These are phyloP conservation scores for Lissonota sp. DNA, from an alignment of 2,888 invertebrate species.

Conservation along the genomic window DNA sequence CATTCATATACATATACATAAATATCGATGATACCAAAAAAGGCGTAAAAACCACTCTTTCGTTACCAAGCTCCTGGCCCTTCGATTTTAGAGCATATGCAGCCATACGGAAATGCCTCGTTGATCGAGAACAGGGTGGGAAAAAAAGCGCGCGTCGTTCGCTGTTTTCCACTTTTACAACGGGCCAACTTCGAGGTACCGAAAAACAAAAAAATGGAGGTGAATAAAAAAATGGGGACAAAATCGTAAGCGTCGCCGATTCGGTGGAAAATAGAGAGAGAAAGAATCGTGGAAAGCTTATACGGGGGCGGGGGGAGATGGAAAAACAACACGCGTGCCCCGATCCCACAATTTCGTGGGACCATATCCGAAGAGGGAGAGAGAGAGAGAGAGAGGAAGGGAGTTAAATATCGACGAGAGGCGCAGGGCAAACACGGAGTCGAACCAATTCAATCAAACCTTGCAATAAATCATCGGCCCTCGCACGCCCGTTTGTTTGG, in stretches of 20 bases:
- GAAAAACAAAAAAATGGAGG: slow-evolving; percentile 43
- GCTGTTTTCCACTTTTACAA: slow-evolving; percentile 75
- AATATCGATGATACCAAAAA: slow-evolving; percentile 1
- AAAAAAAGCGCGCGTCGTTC: slow-evolving; percentile 69
- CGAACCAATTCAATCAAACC: slow-evolving; percentile 83
- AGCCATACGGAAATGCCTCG: no score
- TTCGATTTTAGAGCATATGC: no score
- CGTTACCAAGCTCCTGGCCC: no score
- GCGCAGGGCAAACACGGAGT: slow-evolving; percentile 76
- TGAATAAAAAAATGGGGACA: slow-evolving; percentile 41
- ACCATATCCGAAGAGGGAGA: slow-evolving; percentile 18
- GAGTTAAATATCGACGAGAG: slow-evolving; percentile 76
- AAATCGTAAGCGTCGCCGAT: slow-evolving; percentile 52
- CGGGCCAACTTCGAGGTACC: slow-evolving; percentile 38
- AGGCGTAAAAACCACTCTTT: background rate
- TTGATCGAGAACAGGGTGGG: slow-evolving; percentile 14
- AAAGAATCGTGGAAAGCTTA: slow-evolving; percentile 18
- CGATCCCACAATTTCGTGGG: slow-evolving; percentile 35
- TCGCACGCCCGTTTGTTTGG: slow-evolving; percentile 76
- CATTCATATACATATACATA: slow-evolving; percentile 1
- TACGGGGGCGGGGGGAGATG: slow-evolving; percentile 5
- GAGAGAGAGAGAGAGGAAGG: slow-evolving; percentile 46
- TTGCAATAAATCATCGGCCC: slow-evolving; percentile 82
- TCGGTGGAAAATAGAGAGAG: slow-evolving; percentile 31
- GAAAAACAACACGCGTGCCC: slow-evolving; percentile 51